Evolutionary conservation across 2,888 invertebrate species (phyloP).

Genomic region (Gari tellinella): DNA sequence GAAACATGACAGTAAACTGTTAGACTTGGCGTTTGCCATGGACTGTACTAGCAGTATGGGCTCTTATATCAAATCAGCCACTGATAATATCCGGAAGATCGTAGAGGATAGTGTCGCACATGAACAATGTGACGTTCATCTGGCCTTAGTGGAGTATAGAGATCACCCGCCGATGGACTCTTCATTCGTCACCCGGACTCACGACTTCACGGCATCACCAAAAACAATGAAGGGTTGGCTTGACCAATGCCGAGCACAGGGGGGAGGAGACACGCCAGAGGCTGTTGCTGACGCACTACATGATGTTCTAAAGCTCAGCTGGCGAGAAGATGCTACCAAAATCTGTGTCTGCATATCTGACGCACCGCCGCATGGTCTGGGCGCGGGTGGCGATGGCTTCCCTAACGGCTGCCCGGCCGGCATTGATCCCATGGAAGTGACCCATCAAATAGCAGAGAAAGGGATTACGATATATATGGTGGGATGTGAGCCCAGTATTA

Average conservation of each 20-base stretch:
- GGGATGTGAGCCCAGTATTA: conserved; percentile 79
- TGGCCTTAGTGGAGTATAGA: conserved; percentile 80
- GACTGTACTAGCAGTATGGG: conserved; percentile 82
- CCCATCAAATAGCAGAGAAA: conserved; percentile 75
- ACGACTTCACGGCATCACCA: conserved; percentile 78
- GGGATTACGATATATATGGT: conserved; percentile 78
- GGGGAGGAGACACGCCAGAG: conserved; percentile 81
- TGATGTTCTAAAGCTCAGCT: conserved; percentile 75
- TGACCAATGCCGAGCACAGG: conserved; percentile 68
- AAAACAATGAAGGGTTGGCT: conserved; percentile 77
- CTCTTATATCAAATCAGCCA: conserved; percentile 75
- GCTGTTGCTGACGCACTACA: conserved; percentile 81
- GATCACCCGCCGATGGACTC: conserved; percentile 81
- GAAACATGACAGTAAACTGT: conserved; percentile 69
- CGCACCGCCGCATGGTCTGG: conserved; percentile 81
- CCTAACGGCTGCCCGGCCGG: conserved; percentile 79
- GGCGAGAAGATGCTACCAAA: conserved; percentile 78
- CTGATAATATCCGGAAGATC: conserved; percentile 76
- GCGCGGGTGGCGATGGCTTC: conserved; percentile 66
- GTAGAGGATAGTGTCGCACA: conserved; percentile 77
- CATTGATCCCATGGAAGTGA: conserved; percentile 77
- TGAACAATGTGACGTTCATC: conserved; percentile 76
- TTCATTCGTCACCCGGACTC: conserved; percentile 74
- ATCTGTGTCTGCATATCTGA: conserved; percentile 80
- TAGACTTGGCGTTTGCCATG: conserved; percentile 82